These are phyloP conservation scores for Mastomys natalensis DNA, from an alignment of 2,113 vertebrate species.

Conservation along the genomic window DNA sequence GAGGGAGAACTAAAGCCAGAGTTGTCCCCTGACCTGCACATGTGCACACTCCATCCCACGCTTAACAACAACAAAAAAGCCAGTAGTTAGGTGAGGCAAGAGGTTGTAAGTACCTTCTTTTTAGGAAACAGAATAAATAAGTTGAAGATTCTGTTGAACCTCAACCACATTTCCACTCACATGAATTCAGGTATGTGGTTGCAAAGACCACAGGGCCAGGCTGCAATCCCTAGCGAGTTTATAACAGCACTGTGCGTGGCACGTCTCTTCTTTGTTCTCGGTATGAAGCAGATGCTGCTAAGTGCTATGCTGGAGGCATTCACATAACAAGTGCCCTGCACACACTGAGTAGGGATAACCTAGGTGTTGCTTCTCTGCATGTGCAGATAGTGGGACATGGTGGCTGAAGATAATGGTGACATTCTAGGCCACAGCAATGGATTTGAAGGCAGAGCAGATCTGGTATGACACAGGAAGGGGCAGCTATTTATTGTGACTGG, in stretches of 20 bases:
- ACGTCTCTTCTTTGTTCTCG: background rate
- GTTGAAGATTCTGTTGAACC: constrained; percentile 23
- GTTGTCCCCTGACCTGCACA: too few relatives aligned
- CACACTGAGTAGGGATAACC: background rate
- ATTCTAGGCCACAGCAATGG: background rate
- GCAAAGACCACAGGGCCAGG: background rate
- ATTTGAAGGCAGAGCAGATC: background rate
- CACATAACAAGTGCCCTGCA: background rate
- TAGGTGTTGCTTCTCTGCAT: background rate
- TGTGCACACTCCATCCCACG: background rate
- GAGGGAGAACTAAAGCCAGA: background rate
- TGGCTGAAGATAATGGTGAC: background rate
- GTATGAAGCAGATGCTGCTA: background rate
- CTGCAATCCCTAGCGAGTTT: background rate
- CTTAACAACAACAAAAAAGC: too few relatives aligned
- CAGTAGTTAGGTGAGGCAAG: background rate
- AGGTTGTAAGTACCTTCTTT: background rate
- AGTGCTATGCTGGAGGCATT: background rate
- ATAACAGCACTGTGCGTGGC: background rate
- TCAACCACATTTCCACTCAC: background rate
- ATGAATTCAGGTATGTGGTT: background rate
- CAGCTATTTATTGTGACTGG: background rate
- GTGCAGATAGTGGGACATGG: background rate
- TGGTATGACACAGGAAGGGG: constrained; percentile 18
- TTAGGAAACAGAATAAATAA: background rate